Percentiles rank a stretch among this genome's conserved stretches.
These are phyloP conservation scores for Propithecus coquereli DNA, from an alignment of 2,113 vertebrate species.

Conservation along the genomic window DNA sequence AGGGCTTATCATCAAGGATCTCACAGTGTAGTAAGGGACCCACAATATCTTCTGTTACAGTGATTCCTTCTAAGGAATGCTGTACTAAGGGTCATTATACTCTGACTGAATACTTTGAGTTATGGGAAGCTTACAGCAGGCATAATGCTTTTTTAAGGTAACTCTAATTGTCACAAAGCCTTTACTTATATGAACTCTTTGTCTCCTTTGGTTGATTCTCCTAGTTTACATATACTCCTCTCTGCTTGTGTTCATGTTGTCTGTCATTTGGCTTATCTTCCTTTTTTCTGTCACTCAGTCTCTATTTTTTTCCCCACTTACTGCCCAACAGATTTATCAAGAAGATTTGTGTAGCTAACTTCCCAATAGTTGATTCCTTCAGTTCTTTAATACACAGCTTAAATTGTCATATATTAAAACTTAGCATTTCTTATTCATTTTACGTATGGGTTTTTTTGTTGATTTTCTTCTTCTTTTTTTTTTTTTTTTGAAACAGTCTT, in stretches of 20 bases:
- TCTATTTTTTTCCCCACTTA: neutral
- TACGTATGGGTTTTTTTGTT: neutral
- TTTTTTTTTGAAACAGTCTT: too few relatives aligned
- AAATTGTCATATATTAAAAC: neutral
- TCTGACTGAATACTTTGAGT: neutral
- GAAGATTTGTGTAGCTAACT: neutral
- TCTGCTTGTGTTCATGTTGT: neutral
- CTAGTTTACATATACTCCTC: neutral
- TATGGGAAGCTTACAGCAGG: neutral
- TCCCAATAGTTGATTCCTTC: neutral
- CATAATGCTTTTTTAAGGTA: neutral
- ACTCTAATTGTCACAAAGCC: neutral
- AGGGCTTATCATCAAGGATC: neutral
- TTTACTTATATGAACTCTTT: neutral
- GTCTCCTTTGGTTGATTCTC: neutral
- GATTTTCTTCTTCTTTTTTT: too few relatives aligned
- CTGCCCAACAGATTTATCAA: neutral
- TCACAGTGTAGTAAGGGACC: neutral
- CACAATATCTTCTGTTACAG: neutral
- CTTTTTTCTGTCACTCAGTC: neutral
- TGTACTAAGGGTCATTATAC: neutral
- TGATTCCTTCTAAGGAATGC: neutral
- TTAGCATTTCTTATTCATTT: slow-evolving; percentile 21
- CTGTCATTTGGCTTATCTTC: neutral
- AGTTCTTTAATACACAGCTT: neutral